Conservation (phyloP, 2,113 vertebrate genomes). For the Malurus elegans region DNA sequence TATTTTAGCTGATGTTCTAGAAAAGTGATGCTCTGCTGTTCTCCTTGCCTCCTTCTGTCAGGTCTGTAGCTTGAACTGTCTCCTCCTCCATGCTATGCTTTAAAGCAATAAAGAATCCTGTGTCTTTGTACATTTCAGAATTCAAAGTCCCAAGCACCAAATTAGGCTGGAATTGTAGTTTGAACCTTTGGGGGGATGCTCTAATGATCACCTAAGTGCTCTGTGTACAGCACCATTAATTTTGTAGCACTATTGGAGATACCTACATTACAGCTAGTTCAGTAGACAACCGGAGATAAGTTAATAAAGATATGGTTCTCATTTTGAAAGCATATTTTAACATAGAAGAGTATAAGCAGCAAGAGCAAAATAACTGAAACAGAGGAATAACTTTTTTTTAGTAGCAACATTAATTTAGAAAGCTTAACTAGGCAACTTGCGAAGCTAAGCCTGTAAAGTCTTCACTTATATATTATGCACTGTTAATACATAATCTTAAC, state of each 20-base stretch:
- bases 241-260: neutral
- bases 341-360: neutral
- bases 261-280: neutral
- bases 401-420: neutral
- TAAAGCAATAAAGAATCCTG: neutral
- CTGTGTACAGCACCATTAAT: neutral
- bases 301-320: neutral
- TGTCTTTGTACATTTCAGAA: neutral
- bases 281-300: neutral
- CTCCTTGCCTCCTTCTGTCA: neutral
- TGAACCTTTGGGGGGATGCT: neutral
- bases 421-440: neutral
- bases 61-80: neutral
- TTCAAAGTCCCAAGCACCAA: neutral
- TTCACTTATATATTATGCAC: neutral
- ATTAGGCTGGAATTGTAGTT: neutral
- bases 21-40: neutral
- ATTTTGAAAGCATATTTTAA: neutral
- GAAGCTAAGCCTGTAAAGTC: neutral
- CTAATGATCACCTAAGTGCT: neutral
- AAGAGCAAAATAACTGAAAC: neutral
- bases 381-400: neutral
- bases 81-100: neutral
- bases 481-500: neutral
- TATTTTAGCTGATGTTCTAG: neutral